Conservation (phyloP, 1,140 invertebrate species). For the Paraescarpia echinospica region DNA sequence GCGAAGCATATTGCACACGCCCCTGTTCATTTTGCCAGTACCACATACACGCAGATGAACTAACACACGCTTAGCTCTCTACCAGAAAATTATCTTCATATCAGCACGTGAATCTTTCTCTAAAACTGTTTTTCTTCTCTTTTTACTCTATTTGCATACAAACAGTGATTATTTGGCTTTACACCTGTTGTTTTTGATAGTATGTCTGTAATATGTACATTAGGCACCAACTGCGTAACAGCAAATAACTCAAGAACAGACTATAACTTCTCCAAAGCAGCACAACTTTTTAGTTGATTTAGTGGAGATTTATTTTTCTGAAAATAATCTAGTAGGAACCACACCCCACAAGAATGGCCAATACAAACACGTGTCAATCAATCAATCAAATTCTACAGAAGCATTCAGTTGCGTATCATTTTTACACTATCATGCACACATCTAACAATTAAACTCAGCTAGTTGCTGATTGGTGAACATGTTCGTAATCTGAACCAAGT, state of each 20-base stretch:
- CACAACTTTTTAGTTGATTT: neutral
- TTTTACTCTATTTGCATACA: neutral
- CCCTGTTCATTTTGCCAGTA: neutral
- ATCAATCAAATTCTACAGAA: neutral
- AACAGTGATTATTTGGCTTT: neutral
- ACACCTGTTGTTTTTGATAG: neutral
- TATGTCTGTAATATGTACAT: neutral
- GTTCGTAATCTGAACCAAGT: neutral
- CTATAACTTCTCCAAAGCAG: neutral
- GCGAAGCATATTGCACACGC: neutral
- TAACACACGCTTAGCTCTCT: neutral
- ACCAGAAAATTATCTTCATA: neutral
- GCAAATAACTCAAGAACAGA: neutral
- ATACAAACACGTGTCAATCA: neutral
- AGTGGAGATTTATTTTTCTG: neutral
- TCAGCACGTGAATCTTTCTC: neutral
- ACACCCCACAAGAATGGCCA: neutral
- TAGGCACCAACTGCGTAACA: neutral
- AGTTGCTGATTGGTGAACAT: neutral
- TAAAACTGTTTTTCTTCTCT: neutral
- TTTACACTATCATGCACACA: neutral
- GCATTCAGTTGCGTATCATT: neutral
- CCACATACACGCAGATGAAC: neutral
- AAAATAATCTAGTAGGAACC: neutral
- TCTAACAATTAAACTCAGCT: neutral